Evolutionary conservation across 2,797 vertebrate genomes (phyloP).

Genomic region (Urocyon cinereoargenteus): DNA sequence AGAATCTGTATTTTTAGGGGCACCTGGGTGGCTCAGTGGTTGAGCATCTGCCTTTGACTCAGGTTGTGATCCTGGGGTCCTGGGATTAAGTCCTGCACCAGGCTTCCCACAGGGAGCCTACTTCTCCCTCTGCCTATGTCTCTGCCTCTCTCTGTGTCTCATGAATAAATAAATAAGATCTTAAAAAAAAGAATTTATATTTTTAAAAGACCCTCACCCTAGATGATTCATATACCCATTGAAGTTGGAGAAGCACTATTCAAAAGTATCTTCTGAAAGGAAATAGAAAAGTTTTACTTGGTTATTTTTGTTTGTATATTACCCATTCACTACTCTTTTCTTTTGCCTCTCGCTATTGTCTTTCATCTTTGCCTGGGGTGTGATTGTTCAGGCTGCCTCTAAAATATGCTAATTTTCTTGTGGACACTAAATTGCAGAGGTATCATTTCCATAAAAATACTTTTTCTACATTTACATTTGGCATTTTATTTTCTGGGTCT

Average conservation of each 20-base stretch:
- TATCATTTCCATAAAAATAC: not conserved
- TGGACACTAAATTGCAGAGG: slow-evolving; percentile 11
- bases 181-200: not conserved
- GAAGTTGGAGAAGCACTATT: not conserved
- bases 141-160: too few relatives aligned
- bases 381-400: not conserved
- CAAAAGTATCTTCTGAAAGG: slow-evolving; percentile 56
- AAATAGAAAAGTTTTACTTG: not conserved
- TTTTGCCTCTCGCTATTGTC: slow-evolving; percentile 4
- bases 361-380: slow-evolving; percentile 27
- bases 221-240: not conserved
- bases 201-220: not conserved
- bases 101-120: too few relatives aligned
- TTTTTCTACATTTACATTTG: slow-evolving; percentile 13
- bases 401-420: slow-evolving; percentile 23
- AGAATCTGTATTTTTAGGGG: not conserved
- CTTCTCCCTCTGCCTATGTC: too few relatives aligned
- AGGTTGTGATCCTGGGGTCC: too few relatives aligned
- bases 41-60: too few relatives aligned
- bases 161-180: too few relatives aligned
- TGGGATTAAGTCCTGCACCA: too few relatives aligned
- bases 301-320: not conserved
- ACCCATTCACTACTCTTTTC: not conserved
- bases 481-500: not conserved
- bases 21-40: too few relatives aligned